Percentiles rank a stretch among this genome's conserved stretches.
Evolutionary conservation across 2,888 invertebrate genomes (phyloP).

Genomic region (Hemicrepidius hirtus): DNA sequence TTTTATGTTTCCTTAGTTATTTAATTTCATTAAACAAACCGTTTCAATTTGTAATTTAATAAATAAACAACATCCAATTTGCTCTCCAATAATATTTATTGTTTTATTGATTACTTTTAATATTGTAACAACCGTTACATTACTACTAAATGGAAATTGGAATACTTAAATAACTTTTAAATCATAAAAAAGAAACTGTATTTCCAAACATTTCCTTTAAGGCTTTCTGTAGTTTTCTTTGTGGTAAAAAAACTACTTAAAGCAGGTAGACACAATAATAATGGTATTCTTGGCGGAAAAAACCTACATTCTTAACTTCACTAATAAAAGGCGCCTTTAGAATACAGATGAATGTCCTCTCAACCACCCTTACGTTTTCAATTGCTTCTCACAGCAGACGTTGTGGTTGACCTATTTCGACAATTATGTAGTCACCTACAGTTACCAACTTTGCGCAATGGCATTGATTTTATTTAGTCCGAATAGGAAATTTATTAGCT

Average conservation of each 20-base stretch:
- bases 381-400: conserved; percentile 3
- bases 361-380: conserved; percentile 10
- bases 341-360: conserved; percentile 30
- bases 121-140: too few relatives aligned
- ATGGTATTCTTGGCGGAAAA: conserved; percentile 9
- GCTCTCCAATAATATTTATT: too few relatives aligned
- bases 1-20: too few relatives aligned
- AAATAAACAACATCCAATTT: too few relatives aligned
- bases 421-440: conserved; percentile 22
- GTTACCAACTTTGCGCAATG: background rate
- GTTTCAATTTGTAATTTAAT: too few relatives aligned
- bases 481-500: conserved; percentile 26
- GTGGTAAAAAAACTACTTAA: background rate
- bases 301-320: conserved; percentile 17
- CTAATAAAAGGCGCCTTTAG: conserved; percentile 25
- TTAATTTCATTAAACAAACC: too few relatives aligned
- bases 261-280: conserved; percentile 27
- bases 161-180: too few relatives aligned
- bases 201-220: too few relatives aligned
- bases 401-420: conserved; percentile 23
- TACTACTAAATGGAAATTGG: too few relatives aligned
- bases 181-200: too few relatives aligned
- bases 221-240: background rate
- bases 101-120: too few relatives aligned
- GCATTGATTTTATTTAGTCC: conserved; percentile 21